Conservation (phyloP, 2,888 invertebrate species). For the Vesta saturnalis region DNA sequence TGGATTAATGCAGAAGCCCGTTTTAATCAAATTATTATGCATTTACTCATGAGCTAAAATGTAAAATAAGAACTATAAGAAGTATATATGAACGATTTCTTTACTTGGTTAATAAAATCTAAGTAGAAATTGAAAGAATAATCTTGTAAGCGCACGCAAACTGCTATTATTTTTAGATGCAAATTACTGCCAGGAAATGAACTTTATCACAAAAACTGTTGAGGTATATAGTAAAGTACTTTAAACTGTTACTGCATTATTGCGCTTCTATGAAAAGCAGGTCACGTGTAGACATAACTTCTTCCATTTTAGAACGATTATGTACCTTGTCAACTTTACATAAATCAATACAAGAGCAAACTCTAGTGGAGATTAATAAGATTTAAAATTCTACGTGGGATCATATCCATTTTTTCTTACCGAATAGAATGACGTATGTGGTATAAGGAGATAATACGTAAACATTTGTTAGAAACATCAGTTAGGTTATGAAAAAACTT, state of each 20-base stretch:
- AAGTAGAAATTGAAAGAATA: constrained; percentile 13
- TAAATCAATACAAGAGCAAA: constrained; percentile 20
- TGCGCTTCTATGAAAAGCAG: constrained; percentile 12
- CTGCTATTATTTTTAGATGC: constrained; percentile 28
- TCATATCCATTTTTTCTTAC: too few species aligned
- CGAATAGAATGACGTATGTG: too few species aligned
- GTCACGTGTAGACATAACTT: constrained; percentile 18
- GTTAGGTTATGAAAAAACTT: too few species aligned
- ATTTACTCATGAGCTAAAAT: constrained; percentile 5
- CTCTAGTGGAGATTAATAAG: too few species aligned
- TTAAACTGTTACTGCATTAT: background rate
- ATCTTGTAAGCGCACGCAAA: constrained; percentile 28
- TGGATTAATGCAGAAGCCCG: constrained; percentile 11
- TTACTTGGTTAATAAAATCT: constrained; percentile 14
- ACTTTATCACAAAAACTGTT: background rate
- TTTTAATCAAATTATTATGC: constrained; percentile 19
- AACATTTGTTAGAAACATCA: too few species aligned
- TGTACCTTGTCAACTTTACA: constrained; percentile 11
- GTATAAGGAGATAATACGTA: too few species aligned
- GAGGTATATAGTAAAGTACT: background rate
- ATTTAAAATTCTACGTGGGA: too few species aligned
- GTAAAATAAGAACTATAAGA: constrained; percentile 19
- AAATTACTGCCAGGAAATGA: constrained; percentile 29
- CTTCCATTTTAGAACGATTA: constrained; percentile 10
- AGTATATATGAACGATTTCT: constrained; percentile 13